Evolutionary conservation across 2,888 invertebrate species (phyloP).

Genomic region (Drosophila meridiana): DNA sequence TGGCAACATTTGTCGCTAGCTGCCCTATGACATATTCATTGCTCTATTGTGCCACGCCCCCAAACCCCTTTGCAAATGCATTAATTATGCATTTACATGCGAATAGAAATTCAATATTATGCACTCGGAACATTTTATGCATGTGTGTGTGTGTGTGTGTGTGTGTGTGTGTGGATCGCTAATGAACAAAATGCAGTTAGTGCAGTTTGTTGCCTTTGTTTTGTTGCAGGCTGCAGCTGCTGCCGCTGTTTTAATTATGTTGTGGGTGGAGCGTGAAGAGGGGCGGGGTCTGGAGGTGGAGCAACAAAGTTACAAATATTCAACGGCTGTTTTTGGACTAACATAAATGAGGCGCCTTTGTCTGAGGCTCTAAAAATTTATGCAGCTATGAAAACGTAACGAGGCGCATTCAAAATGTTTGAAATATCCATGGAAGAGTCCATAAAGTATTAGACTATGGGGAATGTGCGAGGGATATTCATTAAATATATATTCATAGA

Average conservation of each 20-base stretch:
- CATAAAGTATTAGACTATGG: not conserved
- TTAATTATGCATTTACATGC: constrained; percentile 63
- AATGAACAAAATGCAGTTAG: constrained; percentile 64
- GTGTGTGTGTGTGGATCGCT: constrained; percentile 41
- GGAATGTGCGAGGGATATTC: not conserved
- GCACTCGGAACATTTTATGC: constrained; percentile 35
- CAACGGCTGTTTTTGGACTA: constrained; percentile 39
- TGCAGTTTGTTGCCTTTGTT: constrained; percentile 55
- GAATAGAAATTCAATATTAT: constrained; percentile 58
- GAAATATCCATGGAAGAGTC: constrained; percentile 26
- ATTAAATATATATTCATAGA: not conserved
- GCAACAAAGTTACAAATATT: constrained; percentile 56
- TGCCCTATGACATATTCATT: constrained; percentile 48
- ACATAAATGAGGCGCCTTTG: constrained; percentile 58
- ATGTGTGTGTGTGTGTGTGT: not conserved
- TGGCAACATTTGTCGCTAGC: constrained; percentile 57
- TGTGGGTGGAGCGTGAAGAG: not conserved
- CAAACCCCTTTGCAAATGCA: constrained; percentile 1
- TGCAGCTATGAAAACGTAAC: constrained; percentile 60
- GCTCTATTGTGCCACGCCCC: constrained; percentile 11
- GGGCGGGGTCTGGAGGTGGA: not conserved
- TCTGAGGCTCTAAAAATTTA: constrained; percentile 46
- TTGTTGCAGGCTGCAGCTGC: constrained; percentile 44
- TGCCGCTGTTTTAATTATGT: constrained; percentile 58
- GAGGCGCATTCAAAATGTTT: constrained; percentile 52